A percentile compares a stretch with the other conserved stretches of the same genome.
These are phyloP conservation scores for Isotomurus palustris DNA, from an alignment of 2,888 invertebrate species.

Conservation along the genomic window DNA sequence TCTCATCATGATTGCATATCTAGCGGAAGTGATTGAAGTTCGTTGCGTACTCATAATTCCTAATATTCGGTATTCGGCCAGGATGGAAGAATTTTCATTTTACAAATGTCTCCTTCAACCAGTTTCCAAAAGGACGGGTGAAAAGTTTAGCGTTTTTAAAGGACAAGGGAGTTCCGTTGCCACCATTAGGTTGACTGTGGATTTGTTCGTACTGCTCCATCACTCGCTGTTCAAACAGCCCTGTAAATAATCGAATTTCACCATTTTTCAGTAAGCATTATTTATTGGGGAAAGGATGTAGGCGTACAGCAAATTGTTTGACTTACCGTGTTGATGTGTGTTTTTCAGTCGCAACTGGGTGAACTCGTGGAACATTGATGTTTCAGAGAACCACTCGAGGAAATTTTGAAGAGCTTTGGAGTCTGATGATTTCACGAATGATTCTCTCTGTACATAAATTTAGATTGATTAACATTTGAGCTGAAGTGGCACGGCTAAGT, in stretches of 20 bases:
- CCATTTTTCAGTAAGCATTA: background rate
- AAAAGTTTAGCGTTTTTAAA: slow-evolving; percentile 37
- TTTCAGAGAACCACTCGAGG: slow-evolving; percentile 81
- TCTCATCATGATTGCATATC: no score
- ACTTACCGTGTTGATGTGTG: slow-evolving; percentile 48
- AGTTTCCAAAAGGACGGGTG: slow-evolving; percentile 36
- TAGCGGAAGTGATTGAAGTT: no score
- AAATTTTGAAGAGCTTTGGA: slow-evolving; percentile 67
- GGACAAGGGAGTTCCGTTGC: slow-evolving; percentile 24
- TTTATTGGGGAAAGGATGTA: slow-evolving; percentile 5
- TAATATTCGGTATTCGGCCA: background rate
- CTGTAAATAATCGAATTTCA: slow-evolving; percentile 34
- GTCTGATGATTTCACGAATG: slow-evolving; percentile 62
- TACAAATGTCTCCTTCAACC: slow-evolving; percentile 38
- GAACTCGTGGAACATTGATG: slow-evolving; percentile 77
- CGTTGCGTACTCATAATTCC: no score
- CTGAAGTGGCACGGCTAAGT: slow-evolving; percentile 1
- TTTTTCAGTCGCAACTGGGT: slow-evolving; percentile 54
- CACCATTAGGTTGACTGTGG: slow-evolving; percentile 18
- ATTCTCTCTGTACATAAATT: slow-evolving; percentile 60
- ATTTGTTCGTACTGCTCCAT: slow-evolving; percentile 48
- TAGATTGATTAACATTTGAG: slow-evolving; percentile 1
- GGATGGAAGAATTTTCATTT: slow-evolving; percentile 6
- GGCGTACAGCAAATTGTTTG: no score
- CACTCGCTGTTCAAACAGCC: slow-evolving; percentile 49